These are phyloP conservation scores for Aporophyla lueneburgensis DNA, from an alignment of 2,888 invertebrate species.

Conservation along the genomic window DNA sequence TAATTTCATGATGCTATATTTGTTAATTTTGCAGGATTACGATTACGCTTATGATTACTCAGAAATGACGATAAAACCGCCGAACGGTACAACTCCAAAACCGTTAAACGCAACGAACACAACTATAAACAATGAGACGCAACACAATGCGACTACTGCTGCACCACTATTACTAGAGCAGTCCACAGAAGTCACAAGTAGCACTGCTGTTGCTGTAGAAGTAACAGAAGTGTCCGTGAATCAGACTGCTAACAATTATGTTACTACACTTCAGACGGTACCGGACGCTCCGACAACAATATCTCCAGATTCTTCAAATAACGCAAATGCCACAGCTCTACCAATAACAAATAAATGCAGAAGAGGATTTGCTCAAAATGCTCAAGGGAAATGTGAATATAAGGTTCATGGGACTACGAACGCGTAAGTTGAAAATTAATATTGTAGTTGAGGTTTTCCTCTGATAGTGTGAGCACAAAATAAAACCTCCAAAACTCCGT, in stretches of 20 bases:
- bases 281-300: conserved; percentile 48
- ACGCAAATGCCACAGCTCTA: conserved; percentile 46
- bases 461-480: not conserved
- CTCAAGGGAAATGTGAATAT: conserved; percentile 84
- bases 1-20: conserved; percentile 40
- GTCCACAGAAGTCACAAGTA: conserved; percentile 64
- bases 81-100: conserved; percentile 84
- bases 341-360: conserved; percentile 75
- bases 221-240: conserved; percentile 48
- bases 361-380: conserved; percentile 83
- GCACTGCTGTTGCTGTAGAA: conserved; percentile 60
- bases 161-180: conserved; percentile 61
- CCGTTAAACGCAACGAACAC: conserved; percentile 79
- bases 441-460: conserved; percentile 5
- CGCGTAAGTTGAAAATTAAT: conserved; percentile 79
- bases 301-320: conserved; percentile 45
- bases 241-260: conserved; percentile 35
- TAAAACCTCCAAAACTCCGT: not conserved
- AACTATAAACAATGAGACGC: conserved; percentile 63
- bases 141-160: conserved; percentile 71
- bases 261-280: conserved; percentile 42
- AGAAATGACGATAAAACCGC: conserved; percentile 93
- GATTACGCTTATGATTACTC: conserved; percentile 94
- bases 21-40: conserved; percentile 91
- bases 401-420: conserved; percentile 83